Evolutionary conservation across 2,113 vertebrate genomes (phyloP).

Genomic region (Coreoperca whiteheadi): DNA sequence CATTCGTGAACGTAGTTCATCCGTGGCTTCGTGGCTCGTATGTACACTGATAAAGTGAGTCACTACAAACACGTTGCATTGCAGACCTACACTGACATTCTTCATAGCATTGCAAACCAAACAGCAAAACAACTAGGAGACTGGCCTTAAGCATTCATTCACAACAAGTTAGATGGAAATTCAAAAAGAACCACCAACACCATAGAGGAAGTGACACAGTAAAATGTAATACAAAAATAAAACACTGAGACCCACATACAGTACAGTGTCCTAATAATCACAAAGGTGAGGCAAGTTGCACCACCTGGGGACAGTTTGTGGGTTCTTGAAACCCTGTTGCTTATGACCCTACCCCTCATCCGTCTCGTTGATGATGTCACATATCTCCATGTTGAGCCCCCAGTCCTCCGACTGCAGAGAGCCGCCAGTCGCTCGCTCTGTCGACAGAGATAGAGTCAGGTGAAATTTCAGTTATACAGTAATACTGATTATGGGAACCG

Average conservation of each 20-base stretch:
- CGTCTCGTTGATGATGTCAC: slow-evolving; percentile 86
- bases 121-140: neutral
- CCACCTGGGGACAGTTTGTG: neutral
- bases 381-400: slow-evolving; percentile 86
- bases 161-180: neutral
- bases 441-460: slow-evolving; percentile 15
- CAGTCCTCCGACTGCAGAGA: slow-evolving; percentile 81
- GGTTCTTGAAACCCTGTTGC: neutral
- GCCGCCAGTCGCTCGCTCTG: slow-evolving; percentile 81
- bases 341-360: slow-evolving; percentile 78
- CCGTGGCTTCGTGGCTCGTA: neutral
- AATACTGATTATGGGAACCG: neutral
- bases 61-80: neutral
- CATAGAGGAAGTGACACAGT: neutral
- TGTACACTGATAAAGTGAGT: neutral
- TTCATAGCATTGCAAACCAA: neutral
- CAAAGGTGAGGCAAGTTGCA: neutral
- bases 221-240: neutral
- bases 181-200: neutral
- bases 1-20: neutral
- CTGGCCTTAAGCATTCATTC: neutral
- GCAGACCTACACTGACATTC: neutral
- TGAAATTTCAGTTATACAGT: neutral
- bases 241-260: neutral
- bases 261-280: neutral